Evolutionary conservation across 2,888 invertebrate genomes (phyloP).

Genomic region (Drosophila nr. perissopoda): DNA sequence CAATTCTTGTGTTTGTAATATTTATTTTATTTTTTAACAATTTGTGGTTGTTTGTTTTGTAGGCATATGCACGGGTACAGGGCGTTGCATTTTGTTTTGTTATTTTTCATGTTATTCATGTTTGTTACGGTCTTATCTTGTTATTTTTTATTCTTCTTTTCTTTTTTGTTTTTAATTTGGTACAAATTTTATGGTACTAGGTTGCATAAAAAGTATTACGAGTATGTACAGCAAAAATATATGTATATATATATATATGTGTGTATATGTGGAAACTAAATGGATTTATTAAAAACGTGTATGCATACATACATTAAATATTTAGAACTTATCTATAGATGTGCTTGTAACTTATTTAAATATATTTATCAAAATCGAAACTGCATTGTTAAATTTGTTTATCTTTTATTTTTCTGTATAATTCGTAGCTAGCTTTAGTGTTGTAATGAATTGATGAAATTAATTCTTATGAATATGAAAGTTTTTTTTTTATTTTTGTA

Average conservation of each 20-base stretch:
- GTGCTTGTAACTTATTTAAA: conserved; percentile 45
- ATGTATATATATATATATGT: background rate
- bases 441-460: conserved; percentile 40
- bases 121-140: conserved; percentile 23
- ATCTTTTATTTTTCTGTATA: conserved; percentile 44
- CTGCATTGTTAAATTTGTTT: conserved; percentile 34
- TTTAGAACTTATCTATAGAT: conserved; percentile 33
- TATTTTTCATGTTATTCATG: conserved; percentile 8
- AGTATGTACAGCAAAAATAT: conserved; percentile 42
- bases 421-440: conserved; percentile 50
- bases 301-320: conserved; percentile 31
- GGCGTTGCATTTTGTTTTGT: conserved; percentile 68
- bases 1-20: conserved; percentile 47
- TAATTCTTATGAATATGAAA: conserved; percentile 43
- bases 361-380: conserved; percentile 56
- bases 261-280: conserved; percentile 12
- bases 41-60: conserved; percentile 58
- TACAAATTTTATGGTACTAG: conserved; percentile 79
- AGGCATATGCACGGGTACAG: conserved; percentile 79
- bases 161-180: conserved; percentile 57
- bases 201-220: conserved; percentile 51
- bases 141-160: conserved; percentile 45
- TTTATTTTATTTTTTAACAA: conserved; percentile 52
- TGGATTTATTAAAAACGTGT: conserved; percentile 4
- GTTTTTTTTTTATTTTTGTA: conserved; percentile 41